Evolutionary conservation across 2,797 vertebrate genomes (phyloP), one percentile per base, ranked within the genome.

Genomic region (Myotis findleyi): DNA sequence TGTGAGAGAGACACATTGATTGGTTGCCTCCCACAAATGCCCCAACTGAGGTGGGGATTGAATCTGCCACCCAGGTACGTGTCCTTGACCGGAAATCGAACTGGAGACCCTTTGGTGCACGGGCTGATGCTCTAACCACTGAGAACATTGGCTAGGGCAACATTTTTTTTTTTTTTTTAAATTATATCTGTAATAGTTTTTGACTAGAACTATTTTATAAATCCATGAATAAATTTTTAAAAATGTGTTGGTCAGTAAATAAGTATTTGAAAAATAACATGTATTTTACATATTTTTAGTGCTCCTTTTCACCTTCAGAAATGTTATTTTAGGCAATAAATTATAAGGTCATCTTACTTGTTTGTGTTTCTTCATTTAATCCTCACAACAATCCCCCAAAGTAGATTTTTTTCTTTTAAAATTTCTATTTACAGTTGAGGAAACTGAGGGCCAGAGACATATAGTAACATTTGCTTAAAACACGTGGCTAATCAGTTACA

Each of bases 121-220:
- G 1, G 27, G 59, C 27, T 62, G 57, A 62, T 27, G 25, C 25
- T 27, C 12, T 62, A 62, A 62, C 57, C 57, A 62, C 57, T 62
- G 27, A 62, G 57, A 59, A 62, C 27, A 30, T 13, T 2, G 6
- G 57, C 11, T 2, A 59, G 57, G 27, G 27, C 59, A 62, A 62
- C 59, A 44, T 51, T 38, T 62, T 53, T 71, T 59, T 73, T 33
- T 33, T 33, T 33, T 33, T 33, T 33, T n/a, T n/a, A 83, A 7
- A 23, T 80, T 83, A 82, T 47, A 93, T 83, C 66, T 83, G 20
- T 89, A 82, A 66, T 49, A 62, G 17, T 47, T 85, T 93, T 92
- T 83, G 25, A 96, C 47, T 27, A 62, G 17, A 87, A 62, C 23
- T 47, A 73, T 59, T 77, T 71, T 59, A 27, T 53, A 75, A 30